Evolutionary conservation across 2,888 invertebrate genomes (phyloP), one percentile per base, ranked within the genome.

Genomic region (Callosobruchus maculatus): DNA sequence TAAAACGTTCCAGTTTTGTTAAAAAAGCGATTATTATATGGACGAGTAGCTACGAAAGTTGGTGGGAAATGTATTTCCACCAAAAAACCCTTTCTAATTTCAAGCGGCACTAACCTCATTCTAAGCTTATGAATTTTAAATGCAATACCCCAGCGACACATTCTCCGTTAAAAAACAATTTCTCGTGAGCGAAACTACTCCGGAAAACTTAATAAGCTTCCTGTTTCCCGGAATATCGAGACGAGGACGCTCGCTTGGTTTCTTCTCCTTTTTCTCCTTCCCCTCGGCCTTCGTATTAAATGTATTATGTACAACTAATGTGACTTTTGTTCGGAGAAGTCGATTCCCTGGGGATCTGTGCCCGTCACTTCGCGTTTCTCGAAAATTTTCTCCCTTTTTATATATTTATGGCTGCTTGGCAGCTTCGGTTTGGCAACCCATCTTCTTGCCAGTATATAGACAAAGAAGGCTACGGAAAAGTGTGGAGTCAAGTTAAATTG

Each of bases 311-410:
- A 49, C 49, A 49, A 49, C 49, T 49, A 49, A 49, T 49, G 49
- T 49, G 49, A 49, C 49, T 49, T 49, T 49, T 49, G 49, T 49
- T 49, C 49, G 49, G 49, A 2, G 22, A 22, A 30, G 20, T 71
- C 31, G 20, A 31, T 77, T 77, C 78, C 80, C 70, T 72, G 78
- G 70, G 77, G 76, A 74, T 78, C 75, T 71, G 71, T 73, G 74
- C 73, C 77, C 75, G 78, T 78, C 80, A 77, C 76, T 78, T 78
- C 77, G 78, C 49, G 49, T 49, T 49, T 49, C 49, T 49, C 9
- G 49, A 49, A 49, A 3, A 49, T 49, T 49, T 49, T 18, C 49
- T 49, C 49, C 49, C 13, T 26, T 49, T 49, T 49, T 49, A 49
- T 49, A 49, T 49, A 49, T 49, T 49, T 49, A 49, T 49, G 49